These are phyloP conservation scores for Mobula hypostoma DNA, from an alignment of 2,113 vertebrate genomes.

Conservation along the genomic window DNA sequence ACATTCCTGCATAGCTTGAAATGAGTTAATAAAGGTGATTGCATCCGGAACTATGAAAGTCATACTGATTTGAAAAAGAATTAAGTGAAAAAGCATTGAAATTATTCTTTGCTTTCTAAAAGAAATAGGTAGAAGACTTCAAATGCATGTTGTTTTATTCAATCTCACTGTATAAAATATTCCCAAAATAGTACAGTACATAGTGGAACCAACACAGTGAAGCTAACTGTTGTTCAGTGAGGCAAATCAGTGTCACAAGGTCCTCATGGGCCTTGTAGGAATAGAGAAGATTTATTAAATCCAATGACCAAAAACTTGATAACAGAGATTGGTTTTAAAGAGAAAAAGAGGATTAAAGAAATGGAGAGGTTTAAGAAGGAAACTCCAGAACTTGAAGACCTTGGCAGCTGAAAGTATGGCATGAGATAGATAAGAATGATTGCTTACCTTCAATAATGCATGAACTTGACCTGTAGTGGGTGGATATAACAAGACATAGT, in stretches of 20 bases:
- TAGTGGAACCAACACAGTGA: background rate
- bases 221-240: too few relatives aligned
- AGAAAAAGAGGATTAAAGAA: too few relatives aligned
- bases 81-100: background rate
- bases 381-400: too few relatives aligned
- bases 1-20: background rate
- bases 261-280: background rate
- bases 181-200: too few relatives aligned
- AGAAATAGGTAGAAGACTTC: background rate
- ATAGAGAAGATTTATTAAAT: too few relatives aligned
- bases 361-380: too few relatives aligned
- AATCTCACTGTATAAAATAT: background rate
- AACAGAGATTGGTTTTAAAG: too few relatives aligned
- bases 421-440: background rate
- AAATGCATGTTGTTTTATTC: background rate
- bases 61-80: background rate
- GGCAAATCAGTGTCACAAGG: background rate
- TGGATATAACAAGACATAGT: background rate
- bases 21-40: background rate
- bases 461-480: background rate
- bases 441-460: constrained; percentile 31
- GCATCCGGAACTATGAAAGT: background rate
- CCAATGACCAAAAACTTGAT: too few relatives aligned
- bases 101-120: background rate
- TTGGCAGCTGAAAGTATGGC: too few relatives aligned